These are phyloP conservation scores for Falcaria lacertinaria DNA, from an alignment of 2,888 invertebrate genomes.

Conservation along the genomic window DNA sequence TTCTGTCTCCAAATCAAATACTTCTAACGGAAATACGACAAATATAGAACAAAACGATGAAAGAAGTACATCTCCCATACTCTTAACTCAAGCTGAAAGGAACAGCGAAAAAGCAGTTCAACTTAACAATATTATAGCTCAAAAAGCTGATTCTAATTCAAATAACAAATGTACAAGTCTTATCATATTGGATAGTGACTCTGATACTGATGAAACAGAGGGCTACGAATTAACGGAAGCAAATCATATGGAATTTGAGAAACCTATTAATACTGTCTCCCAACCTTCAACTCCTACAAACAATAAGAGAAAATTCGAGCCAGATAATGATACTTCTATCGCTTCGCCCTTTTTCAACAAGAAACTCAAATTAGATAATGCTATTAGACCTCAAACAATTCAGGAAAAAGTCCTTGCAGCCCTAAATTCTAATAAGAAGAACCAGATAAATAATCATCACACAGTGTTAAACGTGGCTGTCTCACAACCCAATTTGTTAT, in stretches of 20 bases:
- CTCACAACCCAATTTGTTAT: conserved; percentile 27
- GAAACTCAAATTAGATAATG: conserved; percentile 42
- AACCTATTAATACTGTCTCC: conserved; percentile 1
- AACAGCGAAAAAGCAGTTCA: conserved; percentile 23
- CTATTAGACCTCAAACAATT: conserved; percentile 28
- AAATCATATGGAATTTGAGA: conserved; percentile 8
- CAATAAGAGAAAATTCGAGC: conserved; percentile 47
- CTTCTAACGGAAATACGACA: background rate
- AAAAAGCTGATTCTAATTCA: conserved; percentile 10
- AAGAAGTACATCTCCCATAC: conserved; percentile 56
- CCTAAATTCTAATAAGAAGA: conserved; percentile 39
- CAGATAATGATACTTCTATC: conserved; percentile 26
- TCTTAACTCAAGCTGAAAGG: conserved; percentile 56
- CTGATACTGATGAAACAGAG: conserved; percentile 49
- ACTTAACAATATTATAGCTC: conserved; percentile 7
- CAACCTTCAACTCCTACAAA: conserved; percentile 14
- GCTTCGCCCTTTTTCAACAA: conserved; percentile 66
- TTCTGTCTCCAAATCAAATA: conserved; percentile 7
- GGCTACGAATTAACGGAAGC: conserved; percentile 30
- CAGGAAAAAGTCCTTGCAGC: conserved; percentile 57
- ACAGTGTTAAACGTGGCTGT: conserved; percentile 34
- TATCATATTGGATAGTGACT: conserved; percentile 62
- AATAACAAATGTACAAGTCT: conserved; percentile 39
- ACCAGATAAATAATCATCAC: conserved; percentile 29
- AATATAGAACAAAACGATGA: conserved; percentile 21